phyloP scores from a whole-genome alignment of 2,113 vertebrate species.

The Galemys pyrenaicus region DNA sequence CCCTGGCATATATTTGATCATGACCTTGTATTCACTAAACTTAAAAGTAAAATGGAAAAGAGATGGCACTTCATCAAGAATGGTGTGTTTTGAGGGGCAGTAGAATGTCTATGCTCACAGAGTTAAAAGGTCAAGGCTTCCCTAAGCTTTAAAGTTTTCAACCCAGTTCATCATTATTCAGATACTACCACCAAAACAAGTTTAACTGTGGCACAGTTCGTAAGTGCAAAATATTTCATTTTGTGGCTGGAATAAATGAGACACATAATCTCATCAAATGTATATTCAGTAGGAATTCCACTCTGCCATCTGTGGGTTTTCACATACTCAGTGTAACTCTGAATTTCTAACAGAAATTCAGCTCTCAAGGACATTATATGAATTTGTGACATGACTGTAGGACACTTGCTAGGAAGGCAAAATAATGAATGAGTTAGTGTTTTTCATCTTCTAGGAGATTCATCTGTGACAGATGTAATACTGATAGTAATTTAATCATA shows the following conservation, averaged over 20 bases:
- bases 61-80: not conserved
- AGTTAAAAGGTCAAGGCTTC: not conserved
- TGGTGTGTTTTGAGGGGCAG: not conserved
- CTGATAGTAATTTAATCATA: slow-evolving; percentile 66
- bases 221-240: slow-evolving; percentile 70
- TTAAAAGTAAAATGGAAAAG: slow-evolving; percentile 27
- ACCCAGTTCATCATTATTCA: slow-evolving; percentile 33
- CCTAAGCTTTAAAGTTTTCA: not conserved
- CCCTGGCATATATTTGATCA: slow-evolving; percentile 19
- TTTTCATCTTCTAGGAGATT: slow-evolving; percentile 38
- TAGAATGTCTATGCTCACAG: not conserved
- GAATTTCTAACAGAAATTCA: slow-evolving; percentile 45
- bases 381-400: slow-evolving; percentile 51
- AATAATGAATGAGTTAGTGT: slow-evolving; percentile 54
- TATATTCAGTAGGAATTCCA: slow-evolving; percentile 33
- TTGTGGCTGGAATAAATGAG: slow-evolving; percentile 62
- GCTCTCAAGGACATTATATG: slow-evolving; percentile 47
- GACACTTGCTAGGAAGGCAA: slow-evolving; percentile 61
- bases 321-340: slow-evolving; percentile 51
- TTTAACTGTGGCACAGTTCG: slow-evolving; percentile 46
- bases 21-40: not conserved
- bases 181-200: not conserved
- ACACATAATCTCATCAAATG: slow-evolving; percentile 57
- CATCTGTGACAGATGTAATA: slow-evolving; percentile 64
- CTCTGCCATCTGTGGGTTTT: slow-evolving; percentile 47